Evolutionary conservation across 1,140 invertebrate genomes (phyloP).

Genomic region (Amyelois transitella): DNA sequence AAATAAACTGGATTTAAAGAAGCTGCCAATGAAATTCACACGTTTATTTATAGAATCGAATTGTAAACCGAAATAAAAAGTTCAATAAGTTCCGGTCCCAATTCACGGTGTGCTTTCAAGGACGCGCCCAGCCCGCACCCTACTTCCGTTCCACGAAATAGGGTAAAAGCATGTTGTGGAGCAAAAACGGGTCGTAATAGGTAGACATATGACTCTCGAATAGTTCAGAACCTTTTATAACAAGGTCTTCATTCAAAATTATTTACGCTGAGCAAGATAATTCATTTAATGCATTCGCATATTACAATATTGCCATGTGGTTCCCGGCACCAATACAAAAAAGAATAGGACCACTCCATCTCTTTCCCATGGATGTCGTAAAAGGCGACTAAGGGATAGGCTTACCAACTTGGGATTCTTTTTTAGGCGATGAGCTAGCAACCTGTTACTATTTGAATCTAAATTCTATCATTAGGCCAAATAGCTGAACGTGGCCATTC

Average conservation of each 20-base stretch:
- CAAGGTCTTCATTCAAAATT: background rate
- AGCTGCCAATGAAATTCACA: background rate
- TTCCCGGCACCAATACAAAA: too few species aligned
- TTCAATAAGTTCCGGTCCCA: conserved; percentile 46
- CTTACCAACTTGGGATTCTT: too few species aligned
- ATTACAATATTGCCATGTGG: too few species aligned
- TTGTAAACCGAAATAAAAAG: conserved; percentile 28
- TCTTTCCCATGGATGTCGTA: too few species aligned
- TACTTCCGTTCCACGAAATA: conserved; percentile 47
- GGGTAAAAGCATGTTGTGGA: conserved; percentile 27
- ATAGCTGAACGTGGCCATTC: too few species aligned
- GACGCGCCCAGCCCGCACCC: conserved; percentile 57
- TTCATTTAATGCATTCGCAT: too few species aligned
- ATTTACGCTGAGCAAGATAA: too few species aligned
- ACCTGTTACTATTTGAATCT: too few species aligned
- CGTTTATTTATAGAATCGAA: background rate
- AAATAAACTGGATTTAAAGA: background rate
- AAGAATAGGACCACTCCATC: too few species aligned
- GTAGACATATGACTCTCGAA: conserved; percentile 12
- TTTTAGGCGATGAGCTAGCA: too few species aligned
- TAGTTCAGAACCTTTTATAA: background rate
- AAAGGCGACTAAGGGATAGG: too few species aligned
- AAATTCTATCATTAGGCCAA: too few species aligned
- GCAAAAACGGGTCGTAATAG: conserved; percentile 27
- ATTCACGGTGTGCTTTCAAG: conserved; percentile 42